These are phyloP conservation scores for Papilio polytes DNA, from an alignment of 1,140 invertebrate species.

Conservation along the genomic window DNA sequence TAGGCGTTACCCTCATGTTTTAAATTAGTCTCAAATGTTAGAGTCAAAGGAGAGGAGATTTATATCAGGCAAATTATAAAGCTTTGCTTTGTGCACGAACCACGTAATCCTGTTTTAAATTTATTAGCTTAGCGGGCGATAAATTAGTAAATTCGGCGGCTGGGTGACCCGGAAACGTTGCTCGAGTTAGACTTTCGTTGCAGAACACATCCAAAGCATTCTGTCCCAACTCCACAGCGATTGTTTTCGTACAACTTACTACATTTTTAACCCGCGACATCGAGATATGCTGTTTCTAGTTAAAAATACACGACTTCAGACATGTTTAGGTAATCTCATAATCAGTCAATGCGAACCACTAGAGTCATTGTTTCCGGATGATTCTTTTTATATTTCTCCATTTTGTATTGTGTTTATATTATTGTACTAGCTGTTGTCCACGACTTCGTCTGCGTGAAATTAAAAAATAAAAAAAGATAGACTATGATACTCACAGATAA, in stretches of 20 bases:
- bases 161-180: conserved; percentile 72
- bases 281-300: conserved; percentile 8
- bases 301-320: conserved; percentile 7
- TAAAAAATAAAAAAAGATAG: too few species aligned
- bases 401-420: neutral
- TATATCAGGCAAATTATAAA: conserved; percentile 79
- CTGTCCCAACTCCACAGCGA: conserved; percentile 30
- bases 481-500: too few species aligned
- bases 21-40: conserved; percentile 60
- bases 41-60: conserved; percentile 68
- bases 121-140: conserved; percentile 77
- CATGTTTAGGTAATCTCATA: neutral
- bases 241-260: conserved; percentile 38
- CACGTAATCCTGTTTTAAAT: conserved; percentile 79
- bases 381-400: neutral
- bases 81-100: conserved; percentile 71
- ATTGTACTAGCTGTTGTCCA: too few species aligned
- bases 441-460: too few species aligned
- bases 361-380: neutral
- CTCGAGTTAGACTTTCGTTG: conserved; percentile 69
- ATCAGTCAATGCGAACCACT: neutral
- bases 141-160: conserved; percentile 78
- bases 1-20: conserved; percentile 42
- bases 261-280: neutral
- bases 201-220: conserved; percentile 51